Evolutionary conservation across 2,797 vertebrate species (phyloP).

Genomic region (Falco biarmicus): DNA sequence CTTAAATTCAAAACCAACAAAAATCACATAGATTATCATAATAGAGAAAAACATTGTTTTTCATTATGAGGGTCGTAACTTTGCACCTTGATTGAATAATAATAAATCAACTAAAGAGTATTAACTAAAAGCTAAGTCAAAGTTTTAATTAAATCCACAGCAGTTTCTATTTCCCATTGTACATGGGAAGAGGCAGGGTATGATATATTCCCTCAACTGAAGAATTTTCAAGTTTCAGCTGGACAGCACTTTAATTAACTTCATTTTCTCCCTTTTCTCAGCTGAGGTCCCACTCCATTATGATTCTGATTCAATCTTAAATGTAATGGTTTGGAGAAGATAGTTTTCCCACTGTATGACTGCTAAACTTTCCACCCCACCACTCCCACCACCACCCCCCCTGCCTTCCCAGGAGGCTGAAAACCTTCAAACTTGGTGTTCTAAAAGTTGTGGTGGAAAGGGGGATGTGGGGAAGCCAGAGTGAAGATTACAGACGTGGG

Average conservation of each 20-base stretch:
- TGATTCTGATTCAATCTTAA: constrained; percentile 43
- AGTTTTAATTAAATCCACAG: constrained; percentile 65
- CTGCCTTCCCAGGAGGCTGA: not conserved
- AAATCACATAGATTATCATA: not conserved
- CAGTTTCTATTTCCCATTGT: constrained; percentile 45
- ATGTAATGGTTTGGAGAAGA: constrained; percentile 26
- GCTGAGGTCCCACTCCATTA: constrained; percentile 29
- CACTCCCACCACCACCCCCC: no score
- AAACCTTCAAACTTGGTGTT: not conserved
- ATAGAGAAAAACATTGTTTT: not conserved
- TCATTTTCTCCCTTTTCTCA: constrained; percentile 52
- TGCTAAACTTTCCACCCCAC: not conserved
- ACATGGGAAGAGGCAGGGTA: not conserved
- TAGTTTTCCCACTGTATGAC: not conserved
- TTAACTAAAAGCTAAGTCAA: constrained; percentile 53
- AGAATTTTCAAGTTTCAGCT: constrained; percentile 56
- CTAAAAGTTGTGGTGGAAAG: not conserved
- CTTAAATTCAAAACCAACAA: not conserved
- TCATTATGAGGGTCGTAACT: not conserved
- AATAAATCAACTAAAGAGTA: constrained; percentile 49
- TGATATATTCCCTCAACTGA: constrained; percentile 45
- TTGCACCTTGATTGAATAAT: constrained; percentile 38
- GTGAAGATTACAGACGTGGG: fast-evolving
- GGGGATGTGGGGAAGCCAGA: not conserved
- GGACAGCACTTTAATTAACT: constrained; percentile 63